Percentiles rank a stretch among this genome's conserved stretches.
Conservation (phyloP, 2,888 invertebrate species). For the Chironomus tentans region DNA sequence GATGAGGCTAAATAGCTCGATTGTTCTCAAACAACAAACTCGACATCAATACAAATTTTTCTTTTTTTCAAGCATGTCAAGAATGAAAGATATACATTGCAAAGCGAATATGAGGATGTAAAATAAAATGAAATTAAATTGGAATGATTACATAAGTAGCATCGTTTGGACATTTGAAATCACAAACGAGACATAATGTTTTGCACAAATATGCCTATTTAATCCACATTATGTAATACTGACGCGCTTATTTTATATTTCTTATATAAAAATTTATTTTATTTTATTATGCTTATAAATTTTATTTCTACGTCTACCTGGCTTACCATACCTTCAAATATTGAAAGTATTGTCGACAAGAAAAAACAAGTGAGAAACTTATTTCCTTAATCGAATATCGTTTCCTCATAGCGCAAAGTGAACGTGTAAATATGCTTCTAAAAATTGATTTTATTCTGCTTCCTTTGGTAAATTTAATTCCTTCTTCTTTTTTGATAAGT, state of each 20-base stretch:
- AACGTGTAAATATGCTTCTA: background rate
- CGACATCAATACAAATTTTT: background rate
- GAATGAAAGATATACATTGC: background rate
- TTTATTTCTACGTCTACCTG: too few species aligned
- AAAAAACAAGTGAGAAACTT: background rate
- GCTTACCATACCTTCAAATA: too few species aligned
- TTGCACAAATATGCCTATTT: background rate
- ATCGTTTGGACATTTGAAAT: background rate
- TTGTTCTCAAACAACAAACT: too few species aligned
- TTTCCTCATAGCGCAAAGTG: conserved; percentile 11
- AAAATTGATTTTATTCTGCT: background rate
- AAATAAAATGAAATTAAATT: background rate
- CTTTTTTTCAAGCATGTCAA: background rate
- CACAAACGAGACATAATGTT: background rate
- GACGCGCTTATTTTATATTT: background rate
- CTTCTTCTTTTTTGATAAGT: too few species aligned
- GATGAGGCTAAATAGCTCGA: too few species aligned
- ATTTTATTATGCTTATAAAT: too few species aligned
- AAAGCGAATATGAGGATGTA: background rate
- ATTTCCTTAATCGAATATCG: background rate
- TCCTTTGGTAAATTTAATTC: too few species aligned
- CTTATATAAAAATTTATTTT: too few species aligned
- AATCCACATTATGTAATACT: background rate
- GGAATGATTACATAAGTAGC: background rate
- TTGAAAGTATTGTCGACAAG: too few species aligned